These are phyloP conservation scores for Tonatia bakeri DNA, from an alignment of 2,113 vertebrate genomes.

Conservation along the genomic window DNA sequence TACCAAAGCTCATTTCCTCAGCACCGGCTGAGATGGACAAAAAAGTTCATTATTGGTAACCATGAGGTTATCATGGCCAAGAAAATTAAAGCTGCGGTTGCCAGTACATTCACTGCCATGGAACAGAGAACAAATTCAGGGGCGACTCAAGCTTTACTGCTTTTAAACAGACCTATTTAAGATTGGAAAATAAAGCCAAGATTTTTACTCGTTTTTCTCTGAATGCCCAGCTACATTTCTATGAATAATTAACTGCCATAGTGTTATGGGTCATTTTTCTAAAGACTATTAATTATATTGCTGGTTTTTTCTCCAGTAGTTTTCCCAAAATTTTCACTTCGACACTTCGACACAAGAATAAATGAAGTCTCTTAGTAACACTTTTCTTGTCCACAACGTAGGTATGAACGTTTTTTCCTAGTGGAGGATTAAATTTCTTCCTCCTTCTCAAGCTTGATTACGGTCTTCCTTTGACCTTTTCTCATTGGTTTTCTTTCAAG, in stretches of 20 bases:
- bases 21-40: neutral
- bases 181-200: neutral
- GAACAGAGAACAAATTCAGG: neutral
- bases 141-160: neutral
- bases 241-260: slow-evolving; percentile 5
- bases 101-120: neutral
- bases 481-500: slow-evolving; percentile 6
- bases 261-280: neutral
- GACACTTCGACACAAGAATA: neutral
- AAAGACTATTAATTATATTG: neutral
- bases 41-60: neutral
- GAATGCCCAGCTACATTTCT: neutral
- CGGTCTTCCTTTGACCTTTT: neutral
- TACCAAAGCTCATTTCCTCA: slow-evolving; percentile 44
- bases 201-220: slow-evolving; percentile 11
- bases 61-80: slow-evolving; percentile 23
- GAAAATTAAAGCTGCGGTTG: neutral
- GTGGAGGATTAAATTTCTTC: neutral
- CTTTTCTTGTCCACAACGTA: neutral
- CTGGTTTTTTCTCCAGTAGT: neutral
- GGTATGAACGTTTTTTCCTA: neutral
- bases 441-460: neutral
- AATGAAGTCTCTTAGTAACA: neutral
- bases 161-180: slow-evolving; percentile 23
- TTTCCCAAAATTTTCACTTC: slow-evolving; percentile 34